phyloP scores from a whole-genome alignment of 2,888 invertebrate genomes.

The Diplazon laetatorius region DNA sequence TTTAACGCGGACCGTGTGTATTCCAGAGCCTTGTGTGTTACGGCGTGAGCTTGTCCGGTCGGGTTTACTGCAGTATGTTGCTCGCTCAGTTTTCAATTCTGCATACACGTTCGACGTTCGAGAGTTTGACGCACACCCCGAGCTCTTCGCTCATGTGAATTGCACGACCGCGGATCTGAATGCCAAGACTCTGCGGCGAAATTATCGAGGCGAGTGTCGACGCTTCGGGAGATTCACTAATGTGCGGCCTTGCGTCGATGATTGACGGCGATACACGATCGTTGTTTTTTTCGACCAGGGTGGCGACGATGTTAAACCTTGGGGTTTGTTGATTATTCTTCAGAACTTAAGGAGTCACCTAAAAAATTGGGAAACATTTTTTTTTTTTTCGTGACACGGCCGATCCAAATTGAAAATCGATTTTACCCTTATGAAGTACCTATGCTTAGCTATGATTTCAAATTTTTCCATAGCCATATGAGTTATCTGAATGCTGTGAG shows the following conservation, averaged over 20 bases:
- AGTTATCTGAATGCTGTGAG: too few species aligned
- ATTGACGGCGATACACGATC: neutral
- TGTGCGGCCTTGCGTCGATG: neutral
- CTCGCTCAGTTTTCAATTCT: neutral
- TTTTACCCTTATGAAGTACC: too few species aligned
- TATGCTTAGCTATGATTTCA: too few species aligned
- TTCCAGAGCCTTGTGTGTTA: constrained; percentile 28
- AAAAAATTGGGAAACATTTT: too few species aligned
- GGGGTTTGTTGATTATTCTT: too few species aligned
- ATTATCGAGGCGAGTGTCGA: constrained; percentile 10
- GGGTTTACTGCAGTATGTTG: constrained; percentile 9
- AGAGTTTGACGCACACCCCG: neutral
- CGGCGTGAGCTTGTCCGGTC: neutral
- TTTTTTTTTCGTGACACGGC: too few species aligned
- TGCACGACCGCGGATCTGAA: neutral
- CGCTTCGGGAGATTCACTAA: constrained; percentile 10
- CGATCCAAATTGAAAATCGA: too few species aligned
- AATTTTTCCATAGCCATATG: too few species aligned
- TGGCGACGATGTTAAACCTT: too few species aligned
- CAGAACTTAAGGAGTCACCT: too few species aligned
- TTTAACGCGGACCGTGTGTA: constrained; percentile 47
- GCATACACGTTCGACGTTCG: neutral
- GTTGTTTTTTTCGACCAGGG: too few species aligned
- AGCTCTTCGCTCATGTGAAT: neutral
- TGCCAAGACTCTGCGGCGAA: neutral